Base-by-base conservation (phyloP, 53 echinoderm and acorn worm genomes). In the Paracentrotus lividus region DNA sequence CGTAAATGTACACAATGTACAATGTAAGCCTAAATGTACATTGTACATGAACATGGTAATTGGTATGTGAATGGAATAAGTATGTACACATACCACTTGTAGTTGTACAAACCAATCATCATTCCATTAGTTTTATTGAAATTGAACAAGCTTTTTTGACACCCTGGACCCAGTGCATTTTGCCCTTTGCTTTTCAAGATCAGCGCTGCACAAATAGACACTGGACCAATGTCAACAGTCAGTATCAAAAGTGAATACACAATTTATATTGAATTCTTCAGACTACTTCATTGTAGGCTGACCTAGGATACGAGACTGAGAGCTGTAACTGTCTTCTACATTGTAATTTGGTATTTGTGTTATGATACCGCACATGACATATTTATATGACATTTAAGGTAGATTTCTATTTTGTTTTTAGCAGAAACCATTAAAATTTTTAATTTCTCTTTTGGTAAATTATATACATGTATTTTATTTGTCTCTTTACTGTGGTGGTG, bases 241-340 rank as follows among this genome's bases (percentile, higher is more conserved):
- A 72, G 72, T 72, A 40, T 72, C 72, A 40, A 72, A 36, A 32
- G 32, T 72, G 72, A 72, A 32, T 72, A 72, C 72, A 72, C 72
- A 72, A 67, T 72, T 16, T 27, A 61, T 6, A 20, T 6, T 40
- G 36, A 18, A 72, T 72, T 72, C 40, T 40, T 72, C 57, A 16
- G 36, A 72, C 38, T 20, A 16, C n/a, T n/a, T n/a, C n/a, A n/a
- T 29, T 61, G 13, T 3, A 61, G 72, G 21, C 40, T 72, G 72
- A 72, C 72, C 72, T 64, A 27, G n/a, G n/a, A n/a, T n/a, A n/a
- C n/a, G n/a, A n/a, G n/a, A n/a, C n/a, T n/a, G n/a, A n/a, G n/a
- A n/a, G n/a, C n/a, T n/a, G n/a, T n/a, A n/a, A n/a, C n/a, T n/a
- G n/a, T n/a, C n/a, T n/a, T n/a, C n/a, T n/a, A n/a, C n/a, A n/a